A percentile compares a stretch with the other conserved stretches of the same genome.
These are phyloP conservation scores for Empidonax alnorum DNA, from an alignment of 2,113 vertebrate species.

Conservation along the genomic window DNA sequence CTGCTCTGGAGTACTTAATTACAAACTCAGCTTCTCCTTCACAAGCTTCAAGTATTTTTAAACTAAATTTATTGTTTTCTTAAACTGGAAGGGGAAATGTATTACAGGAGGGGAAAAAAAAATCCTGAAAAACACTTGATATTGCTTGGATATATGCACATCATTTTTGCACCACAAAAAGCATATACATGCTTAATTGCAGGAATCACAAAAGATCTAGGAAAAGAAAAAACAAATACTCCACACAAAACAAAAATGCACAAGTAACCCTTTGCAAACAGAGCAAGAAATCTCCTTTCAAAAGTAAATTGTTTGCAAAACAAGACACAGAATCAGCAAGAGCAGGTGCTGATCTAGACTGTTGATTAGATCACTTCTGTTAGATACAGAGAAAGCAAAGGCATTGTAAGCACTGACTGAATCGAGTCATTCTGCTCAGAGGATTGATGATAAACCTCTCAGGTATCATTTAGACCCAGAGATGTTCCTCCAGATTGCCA, in stretches of 20 bases:
- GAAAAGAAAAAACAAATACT: background rate
- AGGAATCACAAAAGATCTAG: background rate
- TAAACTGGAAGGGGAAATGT: background rate
- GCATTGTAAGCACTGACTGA: background rate
- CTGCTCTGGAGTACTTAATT: slow-evolving; percentile 22
- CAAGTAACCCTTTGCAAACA: background rate
- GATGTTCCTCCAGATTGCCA: background rate
- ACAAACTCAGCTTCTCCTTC: background rate
- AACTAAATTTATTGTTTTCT: background rate
- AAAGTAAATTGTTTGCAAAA: background rate
- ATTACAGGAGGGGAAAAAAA: background rate
- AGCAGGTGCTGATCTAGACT: background rate
- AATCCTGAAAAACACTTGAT: background rate
- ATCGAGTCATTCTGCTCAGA: background rate
- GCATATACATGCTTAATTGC: background rate
- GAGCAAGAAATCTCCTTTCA: background rate
- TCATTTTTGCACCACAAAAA: background rate
- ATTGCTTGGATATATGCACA: background rate
- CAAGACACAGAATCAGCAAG: background rate
- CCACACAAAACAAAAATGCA: background rate
- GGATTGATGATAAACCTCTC: background rate
- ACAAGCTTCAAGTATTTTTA: background rate
- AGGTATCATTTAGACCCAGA: background rate
- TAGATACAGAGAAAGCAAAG: background rate
- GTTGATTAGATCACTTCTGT: background rate